Evolutionary conservation across 2,888 invertebrate species (phyloP).

Genomic region (Andrena flavipes): DNA sequence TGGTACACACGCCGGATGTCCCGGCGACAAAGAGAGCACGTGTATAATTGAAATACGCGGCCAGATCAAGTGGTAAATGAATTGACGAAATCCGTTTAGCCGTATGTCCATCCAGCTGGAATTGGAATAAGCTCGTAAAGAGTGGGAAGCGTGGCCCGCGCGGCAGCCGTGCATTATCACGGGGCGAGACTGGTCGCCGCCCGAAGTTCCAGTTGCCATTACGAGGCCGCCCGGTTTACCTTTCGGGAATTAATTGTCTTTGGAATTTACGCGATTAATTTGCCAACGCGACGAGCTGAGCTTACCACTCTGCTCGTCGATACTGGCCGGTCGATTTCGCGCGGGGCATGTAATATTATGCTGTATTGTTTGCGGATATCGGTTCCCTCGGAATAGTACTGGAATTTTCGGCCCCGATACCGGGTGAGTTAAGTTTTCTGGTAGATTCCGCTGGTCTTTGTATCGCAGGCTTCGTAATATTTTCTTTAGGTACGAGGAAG

Average conservation of each 20-base stretch:
- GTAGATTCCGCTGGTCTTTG: too few species aligned
- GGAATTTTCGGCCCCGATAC: not conserved
- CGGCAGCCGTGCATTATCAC: constrained; percentile 4
- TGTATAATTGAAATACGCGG: constrained; percentile 70
- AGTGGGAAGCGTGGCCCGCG: not conserved
- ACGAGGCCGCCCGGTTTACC: constrained; percentile 6
- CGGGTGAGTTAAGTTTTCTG: too few species aligned
- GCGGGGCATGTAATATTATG: not conserved
- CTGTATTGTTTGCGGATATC: not conserved
- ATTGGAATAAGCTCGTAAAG: constrained; percentile 64
- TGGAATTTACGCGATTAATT: constrained; percentile 13
- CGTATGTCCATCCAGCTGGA: constrained; percentile 44
- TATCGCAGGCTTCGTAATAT: too few species aligned
- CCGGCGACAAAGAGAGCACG: constrained; percentile 65
- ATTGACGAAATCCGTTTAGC: constrained; percentile 70
- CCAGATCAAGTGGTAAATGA: constrained; percentile 69
- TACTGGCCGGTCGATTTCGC: constrained; percentile 5
- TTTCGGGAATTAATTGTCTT: constrained; percentile 23
- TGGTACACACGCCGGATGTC: constrained; percentile 26
- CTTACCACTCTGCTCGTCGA: constrained; percentile 7
- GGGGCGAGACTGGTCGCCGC: not conserved
- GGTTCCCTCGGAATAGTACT: not conserved
- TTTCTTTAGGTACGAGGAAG: too few species aligned
- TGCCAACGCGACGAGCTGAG: constrained; percentile 4
- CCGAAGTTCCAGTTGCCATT: constrained; percentile 18